Evolutionary conservation across 2,888 invertebrate genomes (phyloP).

Genomic region (Drosophila tanythrix): DNA sequence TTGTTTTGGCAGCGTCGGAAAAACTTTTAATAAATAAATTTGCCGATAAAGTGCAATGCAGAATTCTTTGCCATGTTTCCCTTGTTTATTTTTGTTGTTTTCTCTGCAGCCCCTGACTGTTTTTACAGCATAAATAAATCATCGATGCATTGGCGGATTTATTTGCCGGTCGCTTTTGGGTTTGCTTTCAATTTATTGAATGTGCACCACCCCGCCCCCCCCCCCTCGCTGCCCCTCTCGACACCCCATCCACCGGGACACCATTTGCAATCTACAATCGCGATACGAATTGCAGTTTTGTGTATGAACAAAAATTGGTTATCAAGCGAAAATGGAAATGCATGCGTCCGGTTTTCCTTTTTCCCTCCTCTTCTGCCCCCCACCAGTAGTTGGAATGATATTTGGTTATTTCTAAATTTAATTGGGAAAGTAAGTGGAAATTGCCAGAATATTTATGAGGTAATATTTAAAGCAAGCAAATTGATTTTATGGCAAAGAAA

Average conservation of each 20-base stretch:
- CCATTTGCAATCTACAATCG: background rate
- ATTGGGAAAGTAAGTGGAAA: background rate
- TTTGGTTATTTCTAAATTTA: conserved; percentile 1
- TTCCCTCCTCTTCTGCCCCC: background rate
- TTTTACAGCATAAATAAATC: conserved; percentile 72
- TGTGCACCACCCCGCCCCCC: background rate
- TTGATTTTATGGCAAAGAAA: background rate
- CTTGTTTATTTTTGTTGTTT: background rate
- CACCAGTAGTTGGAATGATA: background rate
- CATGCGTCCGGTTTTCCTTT: conserved; percentile 37
- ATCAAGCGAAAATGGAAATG: conserved; percentile 55
- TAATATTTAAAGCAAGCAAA: background rate
- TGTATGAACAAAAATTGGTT: conserved; percentile 21
- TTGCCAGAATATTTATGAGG: background rate
- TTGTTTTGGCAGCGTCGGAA: conserved; percentile 61
- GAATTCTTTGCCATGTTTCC: conserved; percentile 37
- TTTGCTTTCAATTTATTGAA: conserved; percentile 46
- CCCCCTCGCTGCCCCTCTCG: background rate
- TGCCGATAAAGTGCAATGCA: conserved; percentile 71
- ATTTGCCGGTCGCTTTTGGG: conserved; percentile 27
- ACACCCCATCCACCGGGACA: background rate
- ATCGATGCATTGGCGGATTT: conserved; percentile 63
- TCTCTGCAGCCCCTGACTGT: conserved; percentile 13
- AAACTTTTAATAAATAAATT: conserved; percentile 74
- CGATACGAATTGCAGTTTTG: conserved; percentile 36